These are phyloP conservation scores for Alca torda DNA, from an alignment of 2,797 vertebrate genomes.

Conservation along the genomic window DNA sequence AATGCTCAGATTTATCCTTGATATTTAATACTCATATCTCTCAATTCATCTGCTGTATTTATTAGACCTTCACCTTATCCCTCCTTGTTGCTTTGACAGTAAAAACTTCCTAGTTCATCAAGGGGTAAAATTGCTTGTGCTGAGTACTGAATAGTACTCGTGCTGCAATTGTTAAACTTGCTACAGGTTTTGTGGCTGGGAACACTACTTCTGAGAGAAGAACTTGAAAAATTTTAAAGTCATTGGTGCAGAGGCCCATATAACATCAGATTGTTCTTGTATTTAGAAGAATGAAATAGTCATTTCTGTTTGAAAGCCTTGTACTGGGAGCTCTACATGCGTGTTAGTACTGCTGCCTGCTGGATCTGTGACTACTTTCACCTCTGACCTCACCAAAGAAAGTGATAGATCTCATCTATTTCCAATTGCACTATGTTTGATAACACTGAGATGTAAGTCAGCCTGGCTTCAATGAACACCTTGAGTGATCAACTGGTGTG, in stretches of 20 bases:
- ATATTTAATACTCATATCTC: background rate
- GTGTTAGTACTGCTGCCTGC: background rate
- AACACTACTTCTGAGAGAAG: background rate
- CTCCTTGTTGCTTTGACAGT: background rate
- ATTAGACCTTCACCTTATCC: slow-evolving; percentile 15
- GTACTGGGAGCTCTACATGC: background rate
- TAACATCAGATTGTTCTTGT: background rate
- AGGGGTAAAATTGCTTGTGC: background rate
- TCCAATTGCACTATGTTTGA: background rate
- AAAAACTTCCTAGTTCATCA: slow-evolving; percentile 23
- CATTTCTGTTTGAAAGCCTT: background rate
- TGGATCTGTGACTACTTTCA: background rate
- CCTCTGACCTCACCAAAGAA: background rate
- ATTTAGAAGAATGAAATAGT: background rate
- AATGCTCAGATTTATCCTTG: slow-evolving; percentile 29
- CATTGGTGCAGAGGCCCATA: background rate
- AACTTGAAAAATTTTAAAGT: background rate
- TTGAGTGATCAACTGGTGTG: background rate
- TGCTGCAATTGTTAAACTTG: background rate
- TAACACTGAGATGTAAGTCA: background rate
- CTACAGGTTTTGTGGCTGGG: background rate
- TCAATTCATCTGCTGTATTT: background rate
- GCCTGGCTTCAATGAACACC: background rate
- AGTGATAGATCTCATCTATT: background rate
- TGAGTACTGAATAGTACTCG: background rate